Base-by-base conservation (phyloP, 1,140 invertebrate species). In the Ridgeia piscesae region DNA sequence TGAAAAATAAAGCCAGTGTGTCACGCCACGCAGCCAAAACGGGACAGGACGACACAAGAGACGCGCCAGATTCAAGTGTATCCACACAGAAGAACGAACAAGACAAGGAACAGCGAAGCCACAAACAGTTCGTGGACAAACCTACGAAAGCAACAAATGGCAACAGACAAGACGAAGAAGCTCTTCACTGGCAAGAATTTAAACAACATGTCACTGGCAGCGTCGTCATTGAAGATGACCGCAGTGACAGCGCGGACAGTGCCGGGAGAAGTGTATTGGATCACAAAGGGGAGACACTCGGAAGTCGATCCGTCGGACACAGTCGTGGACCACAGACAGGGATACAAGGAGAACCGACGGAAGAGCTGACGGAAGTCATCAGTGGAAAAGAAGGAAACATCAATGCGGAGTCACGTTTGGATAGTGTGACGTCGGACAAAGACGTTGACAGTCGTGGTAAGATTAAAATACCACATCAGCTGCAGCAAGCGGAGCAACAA, bases 401-500 rank as follows among this genome's bases (percentile, higher is more conserved):
- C 58, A 77, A 77, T 4, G 17, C 58, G 58, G 58, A 4, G 58
- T 21, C 58, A 77, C 11, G 27, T 4, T 77, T 17, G 58, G 34
- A 35, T 42, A 90, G 1, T n/a, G 89, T 35, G 17, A 90, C 95
- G 2, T 93, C 93, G 14, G 94, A 94, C 11, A 93, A 95, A 92
- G 94, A 93, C 92, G 88, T 94, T 0, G 93, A 93, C 92, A 94
- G 94, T 42, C 92, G 92, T 17, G 50, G 94, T 77, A 94, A 94
- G 91, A 93, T 94, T 31, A 50, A 93, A 42, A 42, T 11, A 11
- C 42, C 42, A 42, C 42, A 42, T 4, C 11, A 4, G 4, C 89
- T 92, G 34, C 91, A 94, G 6, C 94, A 93, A 42, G 42, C 93
- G 31, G 92, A 92, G 33, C 1, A 77, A 77, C 58, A 77, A 77